Evolutionary conservation across 1,140 invertebrate genomes (phyloP).

Genomic region (Babylonia areolata): DNA sequence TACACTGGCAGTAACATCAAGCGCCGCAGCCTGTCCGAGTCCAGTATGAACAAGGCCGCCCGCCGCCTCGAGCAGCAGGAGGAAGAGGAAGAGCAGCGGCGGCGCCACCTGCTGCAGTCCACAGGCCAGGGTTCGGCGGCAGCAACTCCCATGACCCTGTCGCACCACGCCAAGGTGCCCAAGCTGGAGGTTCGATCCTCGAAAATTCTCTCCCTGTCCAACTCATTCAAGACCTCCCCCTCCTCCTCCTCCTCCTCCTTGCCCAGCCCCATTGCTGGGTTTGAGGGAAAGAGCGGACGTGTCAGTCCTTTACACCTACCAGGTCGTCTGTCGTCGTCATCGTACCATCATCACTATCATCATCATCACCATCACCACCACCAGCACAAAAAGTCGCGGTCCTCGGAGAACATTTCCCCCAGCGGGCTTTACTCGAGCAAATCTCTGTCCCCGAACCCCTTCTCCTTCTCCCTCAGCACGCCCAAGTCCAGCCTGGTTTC

Average conservation of each 20-base stretch:
- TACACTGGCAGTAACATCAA: conserved; percentile 53
- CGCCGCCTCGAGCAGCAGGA: conserved; percentile 47
- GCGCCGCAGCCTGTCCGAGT: conserved; percentile 62
- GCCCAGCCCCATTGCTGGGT: background rate
- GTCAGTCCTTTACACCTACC: conserved; percentile 39
- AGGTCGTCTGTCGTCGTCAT: background rate
- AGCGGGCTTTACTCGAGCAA: conserved; percentile 41
- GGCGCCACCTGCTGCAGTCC: background rate
- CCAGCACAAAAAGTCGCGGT: conserved; percentile 55
- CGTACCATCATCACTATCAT: conserved; percentile 29
- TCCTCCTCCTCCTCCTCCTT: background rate
- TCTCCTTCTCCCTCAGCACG: conserved; percentile 69
- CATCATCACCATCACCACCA: conserved; percentile 38
- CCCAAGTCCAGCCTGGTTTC: conserved; percentile 66
- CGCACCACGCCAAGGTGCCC: conserved; percentile 63
- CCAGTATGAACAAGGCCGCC: conserved; percentile 54
- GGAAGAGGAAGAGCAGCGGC: conserved; percentile 29
- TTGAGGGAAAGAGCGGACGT: conserved; percentile 27
- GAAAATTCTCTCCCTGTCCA: conserved; percentile 47
- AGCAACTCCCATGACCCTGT: too few relatives aligned
- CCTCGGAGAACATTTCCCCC: conserved; percentile 62
- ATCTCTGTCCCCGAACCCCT: conserved; percentile 55
- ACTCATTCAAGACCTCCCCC: conserved; percentile 39
- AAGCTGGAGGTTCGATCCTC: conserved; percentile 69
- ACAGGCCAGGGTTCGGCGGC: background rate